Conservation (phyloP, 1,140 invertebrate species). For the Diuraphis noxia region DNA sequence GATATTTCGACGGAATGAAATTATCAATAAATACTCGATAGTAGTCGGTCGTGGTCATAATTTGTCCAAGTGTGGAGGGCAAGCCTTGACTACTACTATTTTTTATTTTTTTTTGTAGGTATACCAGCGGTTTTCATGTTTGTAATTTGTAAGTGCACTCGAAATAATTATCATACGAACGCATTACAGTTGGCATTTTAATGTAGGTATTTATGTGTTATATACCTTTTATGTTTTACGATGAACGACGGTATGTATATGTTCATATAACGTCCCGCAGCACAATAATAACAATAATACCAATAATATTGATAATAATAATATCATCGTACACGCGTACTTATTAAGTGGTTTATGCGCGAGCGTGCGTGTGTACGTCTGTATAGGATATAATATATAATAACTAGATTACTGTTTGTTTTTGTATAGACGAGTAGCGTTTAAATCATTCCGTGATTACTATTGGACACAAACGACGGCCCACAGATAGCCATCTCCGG, state of each 20-base stretch:
- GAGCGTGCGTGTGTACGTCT: not conserved
- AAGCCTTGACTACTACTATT: no score
- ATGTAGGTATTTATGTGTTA: no score
- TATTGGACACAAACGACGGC: not conserved
- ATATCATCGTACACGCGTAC: not conserved
- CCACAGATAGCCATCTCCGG: not conserved
- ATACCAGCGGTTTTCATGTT: no score
- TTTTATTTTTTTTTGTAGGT: no score
- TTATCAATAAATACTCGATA: not conserved
- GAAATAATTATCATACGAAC: no score
- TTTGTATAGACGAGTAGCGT: not conserved
- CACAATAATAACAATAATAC: not conserved
- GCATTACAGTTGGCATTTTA: no score
- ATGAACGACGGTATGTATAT: not conserved
- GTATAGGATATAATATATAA: not conserved
- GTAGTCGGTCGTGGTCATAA: not conserved
- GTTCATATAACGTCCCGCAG: not conserved
- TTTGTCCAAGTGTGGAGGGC: not conserved
- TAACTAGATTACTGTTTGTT: conserved; percentile 6
- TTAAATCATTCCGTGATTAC: not conserved
- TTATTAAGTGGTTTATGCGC: not conserved
- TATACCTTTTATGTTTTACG: not conserved
- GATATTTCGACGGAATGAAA: not conserved
- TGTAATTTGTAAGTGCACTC: no score
- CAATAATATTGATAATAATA: not conserved